These are phyloP conservation scores for Epinotia ramella DNA, from an alignment of 2,888 invertebrate genomes.

Conservation along the genomic window DNA sequence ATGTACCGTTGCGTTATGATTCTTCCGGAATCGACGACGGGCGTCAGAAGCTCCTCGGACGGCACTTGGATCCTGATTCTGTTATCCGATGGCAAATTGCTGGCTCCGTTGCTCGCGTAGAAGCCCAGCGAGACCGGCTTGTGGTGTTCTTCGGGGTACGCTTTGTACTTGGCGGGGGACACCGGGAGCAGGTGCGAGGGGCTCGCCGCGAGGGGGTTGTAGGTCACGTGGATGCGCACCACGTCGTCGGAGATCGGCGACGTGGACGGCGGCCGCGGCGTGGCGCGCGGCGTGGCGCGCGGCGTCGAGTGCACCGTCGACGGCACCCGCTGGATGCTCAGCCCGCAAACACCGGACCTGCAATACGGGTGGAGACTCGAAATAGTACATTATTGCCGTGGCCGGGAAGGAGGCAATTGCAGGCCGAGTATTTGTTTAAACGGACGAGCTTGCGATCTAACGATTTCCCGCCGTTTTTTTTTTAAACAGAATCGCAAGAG, in stretches of 20 bases:
- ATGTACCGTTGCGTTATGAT: conserved; percentile 74
- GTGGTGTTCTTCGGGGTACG: conserved; percentile 71
- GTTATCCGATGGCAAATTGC: conserved; percentile 86
- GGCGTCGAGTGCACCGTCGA: conserved; percentile 87
- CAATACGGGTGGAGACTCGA: too few relatives aligned
- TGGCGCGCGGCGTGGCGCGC: conserved; percentile 87
- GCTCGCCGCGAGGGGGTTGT: conserved; percentile 84
- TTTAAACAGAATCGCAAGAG: too few relatives aligned
- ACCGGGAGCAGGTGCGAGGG: conserved; percentile 82
- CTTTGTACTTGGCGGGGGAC: conserved; percentile 73
- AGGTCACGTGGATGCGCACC: conserved; percentile 92
- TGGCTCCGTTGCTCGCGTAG: conserved; percentile 84
- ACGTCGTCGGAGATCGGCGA: conserved; percentile 88
- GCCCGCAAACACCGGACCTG: conserved; percentile 80
- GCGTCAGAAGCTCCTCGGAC: conserved; percentile 88
- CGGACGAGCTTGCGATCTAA: too few relatives aligned
- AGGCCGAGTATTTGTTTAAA: too few relatives aligned
- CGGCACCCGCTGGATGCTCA: conserved; percentile 82
- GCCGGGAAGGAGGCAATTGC: too few relatives aligned
- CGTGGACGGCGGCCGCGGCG: conserved; percentile 86
- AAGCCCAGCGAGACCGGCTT: conserved; percentile 76
- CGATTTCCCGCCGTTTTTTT: too few relatives aligned
- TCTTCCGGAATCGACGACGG: conserved; percentile 86
- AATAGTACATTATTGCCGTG: too few relatives aligned
- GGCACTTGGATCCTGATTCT: conserved; percentile 90